Evolutionary conservation across 2,888 invertebrate genomes (phyloP).

Genomic region (Boloria selene): DNA sequence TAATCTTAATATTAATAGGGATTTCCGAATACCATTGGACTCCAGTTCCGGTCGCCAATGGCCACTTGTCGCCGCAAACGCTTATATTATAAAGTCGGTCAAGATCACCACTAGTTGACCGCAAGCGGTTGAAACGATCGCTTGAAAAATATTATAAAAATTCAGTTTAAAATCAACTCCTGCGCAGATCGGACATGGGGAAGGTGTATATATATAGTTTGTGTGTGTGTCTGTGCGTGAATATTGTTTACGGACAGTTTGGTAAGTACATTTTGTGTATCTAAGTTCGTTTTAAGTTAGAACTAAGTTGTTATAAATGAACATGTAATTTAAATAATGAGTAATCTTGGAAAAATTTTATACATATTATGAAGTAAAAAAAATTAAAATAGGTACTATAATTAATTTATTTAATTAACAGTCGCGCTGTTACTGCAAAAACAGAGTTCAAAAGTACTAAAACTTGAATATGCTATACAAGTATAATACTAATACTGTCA

Average conservation of each 20-base stretch:
- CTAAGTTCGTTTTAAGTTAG: too few relatives aligned
- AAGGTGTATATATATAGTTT: slow-evolving; percentile 45
- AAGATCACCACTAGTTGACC: slow-evolving; percentile 37
- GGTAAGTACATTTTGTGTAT: slow-evolving; percentile 52
- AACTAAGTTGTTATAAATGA: too few relatives aligned
- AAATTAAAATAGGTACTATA: too few relatives aligned
- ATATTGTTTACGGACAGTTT: slow-evolving; percentile 57
- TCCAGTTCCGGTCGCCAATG: slow-evolving; percentile 33
- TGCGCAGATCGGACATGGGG: slow-evolving; percentile 33
- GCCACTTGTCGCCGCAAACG: slow-evolving; percentile 32
- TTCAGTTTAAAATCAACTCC: slow-evolving; percentile 10
- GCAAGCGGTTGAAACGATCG: slow-evolving; percentile 22
- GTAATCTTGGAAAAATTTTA: too few relatives aligned
- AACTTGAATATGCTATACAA: too few relatives aligned
- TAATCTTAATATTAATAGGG: background rate
- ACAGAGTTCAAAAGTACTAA: too few relatives aligned
- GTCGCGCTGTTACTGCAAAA: too few relatives aligned
- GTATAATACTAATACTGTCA: too few relatives aligned
- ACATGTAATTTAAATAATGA: too few relatives aligned
- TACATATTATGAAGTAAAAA: too few relatives aligned
- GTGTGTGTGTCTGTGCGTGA: slow-evolving; percentile 57
- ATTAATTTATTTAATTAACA: too few relatives aligned
- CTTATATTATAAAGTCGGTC: slow-evolving; percentile 44
- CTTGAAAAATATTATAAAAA: slow-evolving; percentile 24
- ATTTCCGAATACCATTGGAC: slow-evolving; percentile 30